These are phyloP conservation scores for Enteromius fasciolatus DNA, from an alignment of 2,797 vertebrate species.

Conservation along the genomic window DNA sequence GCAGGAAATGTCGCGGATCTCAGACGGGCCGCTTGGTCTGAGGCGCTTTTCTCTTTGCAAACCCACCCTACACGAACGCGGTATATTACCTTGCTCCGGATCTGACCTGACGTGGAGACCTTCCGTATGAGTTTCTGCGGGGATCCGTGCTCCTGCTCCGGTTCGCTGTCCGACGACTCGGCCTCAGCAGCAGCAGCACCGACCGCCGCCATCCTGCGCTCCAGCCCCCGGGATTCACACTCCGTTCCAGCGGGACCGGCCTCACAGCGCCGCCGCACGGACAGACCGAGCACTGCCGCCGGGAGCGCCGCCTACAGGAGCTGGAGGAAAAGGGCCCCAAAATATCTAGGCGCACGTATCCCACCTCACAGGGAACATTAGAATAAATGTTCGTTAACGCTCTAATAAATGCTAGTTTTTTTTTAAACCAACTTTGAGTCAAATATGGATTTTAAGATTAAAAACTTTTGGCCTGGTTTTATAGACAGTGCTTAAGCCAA, in stretches of 20 bases:
- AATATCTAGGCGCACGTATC: not conserved
- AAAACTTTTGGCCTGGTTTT: no score
- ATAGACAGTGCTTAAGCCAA: no score
- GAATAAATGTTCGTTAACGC: no score
- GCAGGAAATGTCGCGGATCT: constrained; percentile 42
- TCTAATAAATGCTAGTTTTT: no score
- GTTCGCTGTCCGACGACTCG: constrained; percentile 95
- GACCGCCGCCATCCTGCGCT: constrained; percentile 79
- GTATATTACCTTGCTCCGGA: constrained; percentile 89
- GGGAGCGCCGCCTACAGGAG: constrained; percentile 46
- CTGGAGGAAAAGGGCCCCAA: not conserved
- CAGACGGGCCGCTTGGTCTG: constrained; percentile 53
- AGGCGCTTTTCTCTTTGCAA: not conserved
- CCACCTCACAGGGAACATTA: not conserved
- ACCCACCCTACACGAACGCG: not conserved
- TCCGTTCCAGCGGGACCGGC: constrained; percentile 43
- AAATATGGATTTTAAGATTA: no score
- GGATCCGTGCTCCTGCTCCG: constrained; percentile 90
- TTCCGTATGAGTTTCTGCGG: constrained; percentile 94
- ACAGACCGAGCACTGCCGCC: constrained; percentile 35
- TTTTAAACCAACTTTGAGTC: no score
- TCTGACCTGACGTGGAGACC: constrained; percentile 95
- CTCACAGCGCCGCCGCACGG: constrained; percentile 76
- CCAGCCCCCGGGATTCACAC: constrained; percentile 55
- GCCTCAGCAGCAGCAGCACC: constrained; percentile 75